Evolutionary conservation across 2,888 invertebrate species (phyloP), one percentile per base, ranked within the genome.

Genomic region (Dexiosoma caninum): DNA sequence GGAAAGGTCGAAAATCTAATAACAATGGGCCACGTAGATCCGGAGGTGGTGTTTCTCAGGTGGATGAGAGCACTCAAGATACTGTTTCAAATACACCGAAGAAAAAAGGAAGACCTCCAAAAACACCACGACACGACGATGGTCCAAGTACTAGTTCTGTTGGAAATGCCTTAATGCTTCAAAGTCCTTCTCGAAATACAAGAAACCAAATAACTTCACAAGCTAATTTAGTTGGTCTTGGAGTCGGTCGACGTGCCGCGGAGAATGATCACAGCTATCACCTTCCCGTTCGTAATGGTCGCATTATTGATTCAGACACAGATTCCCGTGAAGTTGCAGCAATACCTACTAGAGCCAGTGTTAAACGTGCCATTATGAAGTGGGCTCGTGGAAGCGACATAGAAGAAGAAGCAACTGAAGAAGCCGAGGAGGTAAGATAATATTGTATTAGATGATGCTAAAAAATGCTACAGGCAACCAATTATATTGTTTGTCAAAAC

Each of bases 221-320:
- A 51, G 40, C 69, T 14, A 57, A 55, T 0, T 7, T 53, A 16
- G 16, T 67, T 12, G 72, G 66, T 2, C 55, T 67, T 8, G 72
- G 72, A 6, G 83, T 71, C 2, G 77, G 82, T 14, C 84, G 86
- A 10, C 84, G 86, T 57, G 86, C 88, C 2, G 85, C 89, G 30
- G 90, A 90, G 79, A 88, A 88, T 44, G 90, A 90, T 84, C 90
- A 90, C 69, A 90, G 90, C 83, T 90, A 90, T 82, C 89, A 90
- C 82, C 82, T 90, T 59, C 87, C 85, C 84, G 30, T 87, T 85
- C 59, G 87, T 85, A 84, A 87, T 85, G 83, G 87, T 6, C 87
- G 89, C 10, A 85, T 88, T 37, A 84, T 86, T 2, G 89, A 89
- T 59, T 90, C 90, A 0, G 90, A 90, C 71, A 86, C 86, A 27